Evolutionary conservation across 1,140 invertebrate genomes (phyloP), one percentile per base, ranked within the genome.

Genomic region (Dreissena polymorpha): DNA sequence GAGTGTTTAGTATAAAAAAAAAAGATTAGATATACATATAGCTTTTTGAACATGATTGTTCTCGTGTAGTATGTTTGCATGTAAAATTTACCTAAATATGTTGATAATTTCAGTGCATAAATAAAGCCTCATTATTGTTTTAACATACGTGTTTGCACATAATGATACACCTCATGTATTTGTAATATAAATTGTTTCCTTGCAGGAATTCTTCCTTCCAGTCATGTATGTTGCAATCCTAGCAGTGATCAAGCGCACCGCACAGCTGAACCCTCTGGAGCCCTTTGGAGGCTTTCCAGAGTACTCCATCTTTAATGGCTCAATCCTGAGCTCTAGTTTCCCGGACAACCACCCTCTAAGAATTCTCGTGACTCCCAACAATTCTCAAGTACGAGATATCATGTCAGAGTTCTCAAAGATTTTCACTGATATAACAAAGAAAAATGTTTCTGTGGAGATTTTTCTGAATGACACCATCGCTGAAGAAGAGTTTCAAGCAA

Each of bases 161-260:
- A 39, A 39, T 39, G 39, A 39, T 5, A 39, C 39, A 8, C 8
- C 39, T 2, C 2, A 39, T 39, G 39, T 39, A 39, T 39, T 8
- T 39, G 39, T 39, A 39, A 39, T 39, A 39, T 39, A 39, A 39
- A 49, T 23, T 8, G 69, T 68, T 79, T 86, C 7, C 39, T 85
- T 87, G 12, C 84, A 90, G 89, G 89, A 90, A 55, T 49, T 89
- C 5, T 65, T 90, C 14, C 87, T 81, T 51, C 89, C 89, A n/a
- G 68, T 90, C 8, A 87, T 87, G 77, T 90, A 88, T 73, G 65
- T 89, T 21, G 71, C 29, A 3, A 86, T 90, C 16, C 70, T 90
- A 57, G 83, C 86, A 7, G 57, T 88, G 63, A 86, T 88, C 18
- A 86, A 85, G 51, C 71, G 53, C 10, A 83, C 85, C 5, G 68